phyloP scores from a whole-genome alignment of 2,797 vertebrate species.

The Geotrypetes seraphini region DNA sequence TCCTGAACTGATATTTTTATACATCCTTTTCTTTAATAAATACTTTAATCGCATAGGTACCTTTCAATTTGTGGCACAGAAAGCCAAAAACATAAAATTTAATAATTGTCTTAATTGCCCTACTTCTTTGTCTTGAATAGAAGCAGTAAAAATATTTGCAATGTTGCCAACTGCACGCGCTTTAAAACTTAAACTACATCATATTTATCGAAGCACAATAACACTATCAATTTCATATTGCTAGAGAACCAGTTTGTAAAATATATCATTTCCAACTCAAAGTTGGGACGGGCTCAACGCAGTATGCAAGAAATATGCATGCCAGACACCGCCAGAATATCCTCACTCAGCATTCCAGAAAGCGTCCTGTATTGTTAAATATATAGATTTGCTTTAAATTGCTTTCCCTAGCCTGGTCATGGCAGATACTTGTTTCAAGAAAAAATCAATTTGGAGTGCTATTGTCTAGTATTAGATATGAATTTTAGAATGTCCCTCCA shows the following conservation, averaged over 20 bases:
- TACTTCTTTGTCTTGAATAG: too few relatives aligned
- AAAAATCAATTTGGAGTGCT: background rate
- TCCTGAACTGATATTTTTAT: too few relatives aligned
- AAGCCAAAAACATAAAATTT: too few relatives aligned
- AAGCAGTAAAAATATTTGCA: too few relatives aligned
- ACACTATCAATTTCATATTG: background rate
- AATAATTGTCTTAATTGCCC: too few relatives aligned
- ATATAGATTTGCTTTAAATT: conserved; percentile 1
- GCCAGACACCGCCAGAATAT: conserved; percentile 2
- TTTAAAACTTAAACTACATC: too few relatives aligned
- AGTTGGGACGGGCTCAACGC: background rate
- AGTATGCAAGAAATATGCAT: conserved; percentile 9
- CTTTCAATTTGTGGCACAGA: too few relatives aligned
- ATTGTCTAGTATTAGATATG: conserved; percentile 19
- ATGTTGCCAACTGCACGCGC: too few relatives aligned
- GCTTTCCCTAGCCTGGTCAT: background rate
- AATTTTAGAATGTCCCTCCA: conserved; percentile 14
- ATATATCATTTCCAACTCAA: background rate
- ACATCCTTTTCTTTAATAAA: too few relatives aligned
- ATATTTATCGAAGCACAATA: too few relatives aligned
- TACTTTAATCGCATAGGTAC: too few relatives aligned
- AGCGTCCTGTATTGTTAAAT: background rate
- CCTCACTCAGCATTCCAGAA: conserved; percentile 2
- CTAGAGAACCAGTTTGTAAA: conserved; percentile 6
- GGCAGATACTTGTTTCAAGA: conserved; percentile 5